Evolutionary conservation across 2,797 vertebrate species (phyloP), one percentile per base, ranked within the genome.

Genomic region (Pangasius djambal): DNA sequence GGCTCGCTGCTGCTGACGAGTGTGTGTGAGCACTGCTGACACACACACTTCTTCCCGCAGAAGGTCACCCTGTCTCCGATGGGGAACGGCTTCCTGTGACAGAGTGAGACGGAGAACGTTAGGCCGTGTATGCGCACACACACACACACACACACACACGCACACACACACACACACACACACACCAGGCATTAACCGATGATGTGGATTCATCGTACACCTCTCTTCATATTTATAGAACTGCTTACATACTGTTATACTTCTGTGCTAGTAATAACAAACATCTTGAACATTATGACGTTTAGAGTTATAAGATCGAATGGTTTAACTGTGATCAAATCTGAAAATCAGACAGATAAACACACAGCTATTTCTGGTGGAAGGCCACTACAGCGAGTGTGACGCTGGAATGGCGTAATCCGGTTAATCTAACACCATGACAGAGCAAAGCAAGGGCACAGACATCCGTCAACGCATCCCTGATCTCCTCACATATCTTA

Each of bases 51-150:
- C 96, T 99, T 99, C 87, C 98, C 98, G 2, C 97, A 98, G 96
- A 99, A 99, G 3, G 98, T 99, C 89, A 99, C 98, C 94, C 97
- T 97, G 96, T 99, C 97, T 94, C 98, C 98, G 1, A 99, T 98
- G 59, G 98, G 98, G 93, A 99, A 99, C 0, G 97, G 97, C 91
- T 98, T 98, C 96, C 98, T 99, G 94, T 91, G 72, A 83, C 77
- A 78, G 10, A 77, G 50, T 10, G 74, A 89, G 81, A 88, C 0
- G 55, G 34, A 77, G n/a, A 57, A 91, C 10, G 28, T 89, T 44
- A 81, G 50, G 59, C 28, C 2, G 7, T 28, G 16, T 72, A 77
- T 70, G 83, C 83, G 85, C 65, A 91, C 63, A 81, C 69, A 83
- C 44, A 50, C 48, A 57, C 48, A 88, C 40, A 69, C 57, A 87